Evolutionary conservation across 1,140 invertebrate species (phyloP), one percentile per base, ranked within the genome.

Genomic region (Mactra quadrangularis): DNA sequence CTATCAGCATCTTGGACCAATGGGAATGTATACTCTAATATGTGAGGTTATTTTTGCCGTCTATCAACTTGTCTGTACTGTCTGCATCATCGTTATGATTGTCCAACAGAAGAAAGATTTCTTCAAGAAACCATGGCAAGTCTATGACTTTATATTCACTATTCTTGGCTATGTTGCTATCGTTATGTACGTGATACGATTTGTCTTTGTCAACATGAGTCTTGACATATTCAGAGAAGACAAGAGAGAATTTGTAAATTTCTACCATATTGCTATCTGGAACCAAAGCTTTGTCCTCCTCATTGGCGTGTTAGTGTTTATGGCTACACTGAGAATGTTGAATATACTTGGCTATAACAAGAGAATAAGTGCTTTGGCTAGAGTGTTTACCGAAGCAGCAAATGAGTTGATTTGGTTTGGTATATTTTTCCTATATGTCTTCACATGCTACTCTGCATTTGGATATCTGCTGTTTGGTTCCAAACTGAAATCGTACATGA

Each of bases 101-200:
- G 66, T 75, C n/a, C 71, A 88, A 50, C 85, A 91, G 85, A 76
- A 85, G 25, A 75, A 82, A 75, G 27, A 31, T 2, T 94, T 91
- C 75, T 93, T 94, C 62, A 85, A 84, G 27, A 86, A 88, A 35
- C 90, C 92, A 41, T 94, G 93, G 93, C 92, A 93, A 50, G 87
- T 89, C 53, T 84, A 92, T 22, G 93, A 93, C 72, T 77, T 93
- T 0, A 57, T 90, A 19, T 88, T 90, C 25, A 87, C 93, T 25
- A 64, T 88, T 13, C 52, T 92, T 11, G 88, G 90, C 13, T 90
- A 92, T 52, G 60, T 89, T 15, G 87, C 87, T 27, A 91, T 93
- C 38, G 84, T 83, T 9, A 90, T 93, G 82, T 93, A 91, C 66
- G 77, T 87, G 2, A 74, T 92, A 76, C 82, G 90, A 84, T 59